Base-by-base conservation (phyloP, 53 echinoderm and acorn worm genomes). In the Apostichopus leukothele region DNA sequence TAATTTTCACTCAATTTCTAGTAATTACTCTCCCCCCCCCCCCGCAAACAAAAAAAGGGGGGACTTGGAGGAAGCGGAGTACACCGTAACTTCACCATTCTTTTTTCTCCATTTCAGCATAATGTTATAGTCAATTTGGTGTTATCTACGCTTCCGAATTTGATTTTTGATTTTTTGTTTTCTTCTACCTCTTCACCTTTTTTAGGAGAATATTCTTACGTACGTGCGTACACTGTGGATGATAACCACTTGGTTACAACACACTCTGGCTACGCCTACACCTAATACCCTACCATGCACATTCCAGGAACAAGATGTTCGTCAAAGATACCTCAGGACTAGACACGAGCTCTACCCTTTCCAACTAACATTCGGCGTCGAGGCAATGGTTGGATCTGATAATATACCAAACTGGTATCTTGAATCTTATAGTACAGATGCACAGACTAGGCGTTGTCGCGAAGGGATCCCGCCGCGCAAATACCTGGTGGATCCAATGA, bases 331-430 rank as follows among this genome's bases (percentile, higher is more conserved):
- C 26, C 59, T 66, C 12, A 7, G 63, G 9, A 84, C 84, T 18
- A 84, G 25, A 27, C 67, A 66, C 1, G 16, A 66, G 60, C 50
- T 84, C 51, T 84, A 84, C 39, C 84, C 84, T 26, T 84, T 59
- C 67, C 84, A 67, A 6, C 66, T 27, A 61, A 50, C 84, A 5
- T 84, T 66, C 25, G 84, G 84, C 22, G 27, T 84, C 66, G 84
- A 84, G 39, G 84, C 84, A 23, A 14, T 84, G 9, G 60, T 59
- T 9, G 84, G 50, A 16, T 25, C 67, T 9, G 84, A 66, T 8
- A 25, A 60, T 19, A 67, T 84, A 14, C 84, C 67, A 0, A 22
- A 22, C 84, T 84, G 84, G 84, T 10, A 6, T 6, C 22, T 67
- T 26, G 9, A 39, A 7, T 53, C 80, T 0, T 80, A 80, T 11